These are phyloP conservation scores for Miltochrista miniata DNA, from an alignment of 2,888 invertebrate genomes.

Conservation along the genomic window DNA sequence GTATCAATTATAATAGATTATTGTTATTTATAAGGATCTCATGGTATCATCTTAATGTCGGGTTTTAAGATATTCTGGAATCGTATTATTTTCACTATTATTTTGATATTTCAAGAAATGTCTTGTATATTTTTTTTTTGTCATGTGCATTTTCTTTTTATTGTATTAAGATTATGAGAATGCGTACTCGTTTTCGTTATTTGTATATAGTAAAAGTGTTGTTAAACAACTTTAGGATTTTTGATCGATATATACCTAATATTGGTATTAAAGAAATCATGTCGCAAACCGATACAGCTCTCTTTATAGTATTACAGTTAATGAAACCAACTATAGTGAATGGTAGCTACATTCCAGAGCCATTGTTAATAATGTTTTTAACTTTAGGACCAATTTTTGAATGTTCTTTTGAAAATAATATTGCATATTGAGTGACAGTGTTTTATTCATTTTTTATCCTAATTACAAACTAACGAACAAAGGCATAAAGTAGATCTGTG, in stretches of 20 bases:
- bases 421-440: slow-evolving; percentile 75
- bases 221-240: slow-evolving; percentile 56
- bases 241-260: slow-evolving; percentile 39
- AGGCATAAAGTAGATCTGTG: slow-evolving; percentile 3
- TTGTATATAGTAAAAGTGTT: slow-evolving; percentile 48
- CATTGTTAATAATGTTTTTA: slow-evolving; percentile 83
- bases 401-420: slow-evolving; percentile 83
- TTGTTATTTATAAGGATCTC: slow-evolving; percentile 83
- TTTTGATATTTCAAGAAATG: slow-evolving; percentile 45
- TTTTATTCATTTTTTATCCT: slow-evolving; percentile 45
- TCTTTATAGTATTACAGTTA: slow-evolving; percentile 57
- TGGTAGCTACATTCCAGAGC: slow-evolving; percentile 81
- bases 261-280: slow-evolving; percentile 25
- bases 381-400: slow-evolving; percentile 83
- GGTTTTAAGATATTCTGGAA: slow-evolving; percentile 75
- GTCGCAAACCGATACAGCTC: slow-evolving; percentile 52
- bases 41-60: slow-evolving; percentile 74
- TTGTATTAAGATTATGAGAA: slow-evolving; percentile 24
- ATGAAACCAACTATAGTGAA: slow-evolving; percentile 64
- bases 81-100: slow-evolving; percentile 65
- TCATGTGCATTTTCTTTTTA: slow-evolving; percentile 33
- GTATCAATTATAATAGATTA: slow-evolving; percentile 80
- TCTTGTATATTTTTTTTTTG: slow-evolving; percentile 34
- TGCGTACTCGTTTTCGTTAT: slow-evolving; percentile 35
- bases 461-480: slow-evolving; percentile 16